Evolutionary conservation across 2,888 invertebrate genomes (phyloP).

Genomic region (Polyommatus icarus): DNA sequence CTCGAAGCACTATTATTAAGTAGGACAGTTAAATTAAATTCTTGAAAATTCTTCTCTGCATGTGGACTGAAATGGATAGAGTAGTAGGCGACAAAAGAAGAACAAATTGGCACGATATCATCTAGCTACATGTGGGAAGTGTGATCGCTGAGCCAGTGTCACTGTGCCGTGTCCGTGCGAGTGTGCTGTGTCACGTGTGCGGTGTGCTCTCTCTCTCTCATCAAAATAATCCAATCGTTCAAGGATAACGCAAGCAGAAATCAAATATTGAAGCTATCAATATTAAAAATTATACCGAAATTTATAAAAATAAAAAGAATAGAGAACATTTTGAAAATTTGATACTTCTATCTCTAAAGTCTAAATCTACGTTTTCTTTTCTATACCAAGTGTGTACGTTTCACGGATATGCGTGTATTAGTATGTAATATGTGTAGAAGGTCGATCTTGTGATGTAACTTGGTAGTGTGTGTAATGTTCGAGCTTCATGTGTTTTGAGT

Average conservation of each 20-base stretch:
- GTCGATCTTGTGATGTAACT: not conserved
- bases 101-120: slow-evolving; percentile 48
- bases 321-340: not conserved
- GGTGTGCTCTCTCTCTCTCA: not conserved
- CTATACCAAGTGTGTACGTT: not conserved
- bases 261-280: not conserved
- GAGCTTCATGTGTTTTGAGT: not conserved
- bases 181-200: slow-evolving; percentile 47
- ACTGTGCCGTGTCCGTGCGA: slow-evolving; percentile 50
- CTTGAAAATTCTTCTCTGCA: slow-evolving; percentile 25
- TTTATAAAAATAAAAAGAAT: not conserved
- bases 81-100: slow-evolving; percentile 35
- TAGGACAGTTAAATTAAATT: slow-evolving; percentile 20
- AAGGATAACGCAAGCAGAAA: not conserved
- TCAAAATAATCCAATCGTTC: not conserved
- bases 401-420: not conserved
- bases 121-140: slow-evolving; percentile 57
- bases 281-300: not conserved
- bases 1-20: slow-evolving; percentile 14
- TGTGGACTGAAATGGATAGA: slow-evolving; percentile 39
- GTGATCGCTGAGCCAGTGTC: slow-evolving; percentile 51
- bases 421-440: slow-evolving; percentile 11
- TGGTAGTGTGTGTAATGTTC: not conserved
- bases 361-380: too few species aligned
- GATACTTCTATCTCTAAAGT: not conserved